Conservation (phyloP, 2,888 invertebrate genomes). For the Pomacea canaliculata region DNA sequence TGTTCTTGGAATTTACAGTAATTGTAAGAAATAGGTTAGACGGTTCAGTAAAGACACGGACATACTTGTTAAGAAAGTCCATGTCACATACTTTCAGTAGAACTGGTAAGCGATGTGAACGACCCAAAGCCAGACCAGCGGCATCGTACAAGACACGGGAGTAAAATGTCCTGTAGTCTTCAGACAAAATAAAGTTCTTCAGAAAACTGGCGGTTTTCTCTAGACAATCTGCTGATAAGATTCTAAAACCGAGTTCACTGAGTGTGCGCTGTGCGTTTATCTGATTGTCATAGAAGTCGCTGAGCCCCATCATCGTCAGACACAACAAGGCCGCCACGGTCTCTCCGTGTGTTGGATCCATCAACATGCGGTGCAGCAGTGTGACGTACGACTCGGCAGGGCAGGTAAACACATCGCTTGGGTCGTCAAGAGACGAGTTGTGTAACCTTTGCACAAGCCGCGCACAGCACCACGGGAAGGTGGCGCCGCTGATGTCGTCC, state of each 20-base stretch:
- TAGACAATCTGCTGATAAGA: neutral
- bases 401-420: too few relatives aligned
- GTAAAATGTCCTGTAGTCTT: neutral
- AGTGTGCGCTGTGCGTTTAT: neutral
- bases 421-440: too few relatives aligned
- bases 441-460: too few relatives aligned
- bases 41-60: neutral
- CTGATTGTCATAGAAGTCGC: neutral
- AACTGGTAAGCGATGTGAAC: neutral
- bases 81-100: slow-evolving; percentile 12
- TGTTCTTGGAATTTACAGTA: neutral
- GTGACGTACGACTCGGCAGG: too few relatives aligned
- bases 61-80: slow-evolving; percentile 3
- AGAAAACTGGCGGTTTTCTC: neutral
- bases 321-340: slow-evolving; percentile 1
- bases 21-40: neutral
- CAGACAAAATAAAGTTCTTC: neutral
- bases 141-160: slow-evolving; percentile 7
- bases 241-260: neutral
- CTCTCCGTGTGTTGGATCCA: neutral
- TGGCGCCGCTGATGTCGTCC: too few relatives aligned
- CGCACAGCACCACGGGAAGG: too few relatives aligned
- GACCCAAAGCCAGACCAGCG: neutral
- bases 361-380: slow-evolving; percentile 13
- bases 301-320: slow-evolving; percentile 1